These are phyloP conservation scores for Cairina moschata DNA, from an alignment of 2,113 vertebrate species.

Conservation along the genomic window DNA sequence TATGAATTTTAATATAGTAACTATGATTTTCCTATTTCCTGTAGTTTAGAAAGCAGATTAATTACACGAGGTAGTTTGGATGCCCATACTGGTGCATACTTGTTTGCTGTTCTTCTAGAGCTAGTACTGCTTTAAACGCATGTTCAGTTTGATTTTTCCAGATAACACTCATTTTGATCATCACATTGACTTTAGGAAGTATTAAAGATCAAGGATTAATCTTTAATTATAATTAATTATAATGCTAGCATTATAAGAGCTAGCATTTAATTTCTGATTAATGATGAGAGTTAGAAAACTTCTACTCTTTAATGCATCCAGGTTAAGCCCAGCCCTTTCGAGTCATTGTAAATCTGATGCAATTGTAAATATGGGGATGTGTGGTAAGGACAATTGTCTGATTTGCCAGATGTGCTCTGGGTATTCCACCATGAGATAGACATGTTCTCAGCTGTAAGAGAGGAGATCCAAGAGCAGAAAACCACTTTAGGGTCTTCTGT, in stretches of 20 bases:
- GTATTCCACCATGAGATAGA: neutral
- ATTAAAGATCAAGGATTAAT: neutral
- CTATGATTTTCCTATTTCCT: neutral
- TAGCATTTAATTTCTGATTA: neutral
- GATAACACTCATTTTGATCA: neutral
- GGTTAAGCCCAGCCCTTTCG: neutral
- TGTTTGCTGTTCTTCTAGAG: neutral
- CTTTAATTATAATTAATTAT: too few relatives aligned
- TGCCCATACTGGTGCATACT: neutral
- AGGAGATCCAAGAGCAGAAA: neutral
- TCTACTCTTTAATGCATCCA: neutral
- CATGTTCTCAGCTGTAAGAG: neutral
- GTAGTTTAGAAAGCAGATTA: neutral
- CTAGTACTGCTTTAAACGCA: neutral
- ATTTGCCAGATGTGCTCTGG: neutral
- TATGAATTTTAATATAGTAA: neutral
- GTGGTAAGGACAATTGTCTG: neutral
- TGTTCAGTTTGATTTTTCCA: neutral
- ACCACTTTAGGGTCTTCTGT: neutral
- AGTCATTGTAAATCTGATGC: neutral
- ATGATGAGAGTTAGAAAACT: neutral
- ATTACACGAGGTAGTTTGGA: accelerated
- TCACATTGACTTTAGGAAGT: neutral
- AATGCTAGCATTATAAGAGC: neutral
- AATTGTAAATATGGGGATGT: neutral